phyloP scores from a whole-genome alignment of 1,140 invertebrate genomes.

The Tetragnatha versicolor region DNA sequence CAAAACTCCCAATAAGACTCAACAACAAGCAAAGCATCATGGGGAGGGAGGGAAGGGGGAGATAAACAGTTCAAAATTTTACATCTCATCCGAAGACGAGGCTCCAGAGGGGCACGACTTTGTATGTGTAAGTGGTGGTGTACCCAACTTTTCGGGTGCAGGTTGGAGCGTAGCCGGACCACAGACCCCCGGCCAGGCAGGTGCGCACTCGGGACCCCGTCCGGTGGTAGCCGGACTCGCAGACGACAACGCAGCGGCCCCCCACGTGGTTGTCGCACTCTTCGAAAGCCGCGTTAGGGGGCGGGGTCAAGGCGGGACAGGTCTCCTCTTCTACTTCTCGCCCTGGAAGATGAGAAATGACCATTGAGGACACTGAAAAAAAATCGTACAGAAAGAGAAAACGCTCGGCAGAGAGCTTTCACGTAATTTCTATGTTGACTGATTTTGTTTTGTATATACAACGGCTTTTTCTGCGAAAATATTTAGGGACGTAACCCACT shows the following conservation, averaged over 20 bases:
- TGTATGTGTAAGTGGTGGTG: slow-evolving; percentile 43
- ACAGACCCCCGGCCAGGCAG: slow-evolving; percentile 25
- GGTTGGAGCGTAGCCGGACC: slow-evolving; percentile 38
- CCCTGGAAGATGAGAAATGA: background rate
- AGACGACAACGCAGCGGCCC: slow-evolving; percentile 59
- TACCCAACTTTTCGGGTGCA: slow-evolving; percentile 59
- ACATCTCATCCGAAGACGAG: slow-evolving; percentile 32
- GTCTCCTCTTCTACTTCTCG: slow-evolving; percentile 15
- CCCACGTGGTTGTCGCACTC: slow-evolving; percentile 31
- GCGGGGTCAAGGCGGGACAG: slow-evolving; percentile 29
- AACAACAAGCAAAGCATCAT: no score
- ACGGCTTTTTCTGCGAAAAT: no score
- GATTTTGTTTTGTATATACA: no score
- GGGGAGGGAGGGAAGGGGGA: no score
- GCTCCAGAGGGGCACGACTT: slow-evolving; percentile 47
- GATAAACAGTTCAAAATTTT: no score
- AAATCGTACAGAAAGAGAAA: no score
- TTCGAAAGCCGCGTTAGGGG: slow-evolving; percentile 57
- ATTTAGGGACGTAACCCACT: no score
- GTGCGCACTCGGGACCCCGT: slow-evolving; percentile 60
- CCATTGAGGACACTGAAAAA: background rate
- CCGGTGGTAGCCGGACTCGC: slow-evolving; percentile 63
- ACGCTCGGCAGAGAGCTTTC: no score
- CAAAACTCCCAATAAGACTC: no score
- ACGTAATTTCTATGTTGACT: no score